phyloP scores from a whole-genome alignment of 2,888 invertebrate species.

The Suillia variegata region DNA sequence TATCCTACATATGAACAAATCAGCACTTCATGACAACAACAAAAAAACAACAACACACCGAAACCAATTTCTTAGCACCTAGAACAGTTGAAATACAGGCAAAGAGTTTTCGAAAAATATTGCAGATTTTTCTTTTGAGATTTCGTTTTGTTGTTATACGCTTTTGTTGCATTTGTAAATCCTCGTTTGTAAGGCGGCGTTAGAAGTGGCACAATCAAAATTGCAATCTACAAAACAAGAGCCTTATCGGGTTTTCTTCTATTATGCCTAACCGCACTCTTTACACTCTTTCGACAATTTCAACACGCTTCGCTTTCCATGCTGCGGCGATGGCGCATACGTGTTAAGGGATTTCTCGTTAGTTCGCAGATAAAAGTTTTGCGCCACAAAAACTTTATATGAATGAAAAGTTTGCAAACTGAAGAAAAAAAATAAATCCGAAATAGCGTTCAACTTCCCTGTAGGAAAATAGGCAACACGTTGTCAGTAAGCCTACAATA shows the following conservation, averaged over 20 bases:
- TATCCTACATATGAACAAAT: too few species aligned
- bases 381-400: background rate
- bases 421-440: too few species aligned
- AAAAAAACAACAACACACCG: background rate
- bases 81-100: background rate
- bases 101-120: too few species aligned
- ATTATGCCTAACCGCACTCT: background rate
- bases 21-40: background rate
- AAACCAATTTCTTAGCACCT: background rate
- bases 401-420: too few species aligned
- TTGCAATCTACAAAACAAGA: background rate
- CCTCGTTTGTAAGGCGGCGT: too few species aligned
- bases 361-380: conserved; percentile 2
- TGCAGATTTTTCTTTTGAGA: too few species aligned
- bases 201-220: too few species aligned
- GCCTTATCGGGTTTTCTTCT: background rate
- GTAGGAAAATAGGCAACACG: too few species aligned
- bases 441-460: too few species aligned
- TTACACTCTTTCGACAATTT: background rate
- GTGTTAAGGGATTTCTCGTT: background rate
- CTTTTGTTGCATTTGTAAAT: too few species aligned
- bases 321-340: background rate
- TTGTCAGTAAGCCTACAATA: too few species aligned
- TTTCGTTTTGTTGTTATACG: too few species aligned
- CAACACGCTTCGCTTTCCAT: background rate